Evolutionary conservation across 2,797 vertebrate genomes (phyloP).

Genomic region (Enteromius mattozi): DNA sequence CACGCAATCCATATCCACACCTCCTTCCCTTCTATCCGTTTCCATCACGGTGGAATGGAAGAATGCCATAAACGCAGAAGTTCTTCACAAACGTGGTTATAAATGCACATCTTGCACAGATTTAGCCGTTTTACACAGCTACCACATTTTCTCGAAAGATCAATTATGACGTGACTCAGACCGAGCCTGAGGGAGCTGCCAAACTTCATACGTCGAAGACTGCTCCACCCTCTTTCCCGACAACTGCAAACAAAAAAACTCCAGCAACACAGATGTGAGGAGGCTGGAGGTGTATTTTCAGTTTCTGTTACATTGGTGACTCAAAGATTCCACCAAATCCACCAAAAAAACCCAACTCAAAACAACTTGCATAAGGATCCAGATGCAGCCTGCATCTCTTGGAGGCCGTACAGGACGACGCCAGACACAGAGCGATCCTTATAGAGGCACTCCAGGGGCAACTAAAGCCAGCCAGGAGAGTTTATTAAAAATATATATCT

Average conservation of each 20-base stretch:
- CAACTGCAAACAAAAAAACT: constrained; percentile 70
- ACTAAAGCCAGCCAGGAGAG: constrained; percentile 41
- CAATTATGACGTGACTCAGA: constrained; percentile 81
- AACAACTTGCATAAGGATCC: constrained; percentile 60
- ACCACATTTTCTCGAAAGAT: constrained; percentile 79
- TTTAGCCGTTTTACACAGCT: constrained; percentile 74
- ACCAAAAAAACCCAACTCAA: constrained; percentile 68
- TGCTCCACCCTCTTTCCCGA: constrained; percentile 75
- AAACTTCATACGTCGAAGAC: constrained; percentile 69
- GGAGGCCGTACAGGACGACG: constrained; percentile 6
- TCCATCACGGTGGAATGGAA: constrained; percentile 59
- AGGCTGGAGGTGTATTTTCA: constrained; percentile 72
- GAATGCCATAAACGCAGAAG: constrained; percentile 60
- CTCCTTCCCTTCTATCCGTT: constrained; percentile 59
- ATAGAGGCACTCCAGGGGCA: background rate
- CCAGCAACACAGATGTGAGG: constrained; percentile 59
- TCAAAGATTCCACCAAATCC: constrained; percentile 78
- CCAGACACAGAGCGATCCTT: constrained; percentile 34
- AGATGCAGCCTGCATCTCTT: constrained; percentile 57
- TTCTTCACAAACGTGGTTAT: constrained; percentile 54
- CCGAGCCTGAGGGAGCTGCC: constrained; percentile 76
- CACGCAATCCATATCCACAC: constrained; percentile 61
- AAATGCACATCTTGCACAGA: constrained; percentile 77
- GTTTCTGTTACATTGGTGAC: constrained; percentile 79
- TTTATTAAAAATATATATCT: constrained; percentile 68